Evolutionary conservation across 2,113 vertebrate genomes (phyloP), one percentile per base, ranked within the genome.

Genomic region (Chloebia gouldiae): DNA sequence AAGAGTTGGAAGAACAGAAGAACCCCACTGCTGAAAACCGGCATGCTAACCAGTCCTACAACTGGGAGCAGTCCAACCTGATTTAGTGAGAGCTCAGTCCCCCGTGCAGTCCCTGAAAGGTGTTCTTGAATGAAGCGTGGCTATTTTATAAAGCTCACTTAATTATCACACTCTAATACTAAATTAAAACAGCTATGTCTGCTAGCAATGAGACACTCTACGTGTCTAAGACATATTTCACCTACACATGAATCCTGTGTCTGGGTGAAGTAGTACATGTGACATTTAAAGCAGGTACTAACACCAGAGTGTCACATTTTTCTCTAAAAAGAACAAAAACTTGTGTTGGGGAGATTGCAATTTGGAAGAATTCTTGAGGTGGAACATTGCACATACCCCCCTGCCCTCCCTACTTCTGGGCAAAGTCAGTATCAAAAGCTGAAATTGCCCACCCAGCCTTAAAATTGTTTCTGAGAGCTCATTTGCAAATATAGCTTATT

Each of bases 161-260:
- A 6, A 24, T 75, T 59, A 47, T 14, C 49, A 17, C 13, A 6
- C 61, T 60, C 78, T 79, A 44, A 44, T 19, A 33, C 13, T 75
- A 54, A 35, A 63, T 35, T 60, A 15, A 44, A 81, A 63, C 60
- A 86, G 21, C 56, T 37, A 33, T 0, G 2, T 7, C 60, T 72
- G 37, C 79, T 31, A 60, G 70, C 54, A 89, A 71, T 15, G 33
- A 54, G 77, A 28, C 16, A 6, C 20, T 70, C 68, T 39, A 9
- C 5, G 54, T 42, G 13, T 9, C 1, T 15, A 51, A 30, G 59
- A 63, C 39, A 0, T 11, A 7, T 42, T 59, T 33, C 35, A 69
- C 9, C 77, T 15, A 4, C 40, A 7, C 4, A 1, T 0, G 30
- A 69, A 45, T 10, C 42, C 56, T 5, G 0, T 33, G 50, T 63